A percentile compares a stretch with the other conserved stretches of the same genome.
Evolutionary conservation across 2,797 vertebrate species (phyloP).

Genomic region (Sebastiscus albofasciatus): DNA sequence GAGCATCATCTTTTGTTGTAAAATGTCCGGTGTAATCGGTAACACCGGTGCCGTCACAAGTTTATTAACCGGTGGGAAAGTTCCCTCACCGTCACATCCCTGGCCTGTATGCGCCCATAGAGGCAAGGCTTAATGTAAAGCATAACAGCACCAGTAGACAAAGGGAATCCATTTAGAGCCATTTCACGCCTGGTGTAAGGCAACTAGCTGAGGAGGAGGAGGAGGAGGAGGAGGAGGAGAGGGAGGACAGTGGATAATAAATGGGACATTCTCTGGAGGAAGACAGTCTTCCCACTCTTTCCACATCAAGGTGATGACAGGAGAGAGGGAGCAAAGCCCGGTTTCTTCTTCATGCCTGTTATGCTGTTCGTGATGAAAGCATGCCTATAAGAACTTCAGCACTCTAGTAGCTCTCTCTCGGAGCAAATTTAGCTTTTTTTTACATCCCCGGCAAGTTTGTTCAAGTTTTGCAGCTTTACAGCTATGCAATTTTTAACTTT

Average conservation of each 20-base stretch:
- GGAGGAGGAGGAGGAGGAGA: conserved; percentile 37
- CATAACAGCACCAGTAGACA: conserved; percentile 60
- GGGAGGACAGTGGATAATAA: conserved; percentile 62
- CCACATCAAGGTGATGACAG: conserved; percentile 54
- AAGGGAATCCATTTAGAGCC: conserved; percentile 74
- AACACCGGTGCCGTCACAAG: too few species aligned
- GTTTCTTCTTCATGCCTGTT: conserved; percentile 39
- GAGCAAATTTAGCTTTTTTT: conserved; percentile 4
- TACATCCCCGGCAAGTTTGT: conserved; percentile 23
- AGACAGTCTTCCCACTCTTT: conserved; percentile 48
- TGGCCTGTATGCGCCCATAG: conserved; percentile 10
- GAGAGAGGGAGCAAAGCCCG: conserved; percentile 23
- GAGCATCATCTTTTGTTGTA: too few species aligned
- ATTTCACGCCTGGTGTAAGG: conserved; percentile 75
- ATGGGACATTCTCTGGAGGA: conserved; percentile 58
- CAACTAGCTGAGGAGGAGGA: conserved; percentile 53
- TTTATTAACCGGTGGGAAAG: too few species aligned
- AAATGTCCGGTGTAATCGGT: too few species aligned
- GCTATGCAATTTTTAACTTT: conserved; percentile 17
- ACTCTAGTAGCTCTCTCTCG: conserved; percentile 4
- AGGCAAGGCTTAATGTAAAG: conserved; percentile 49
- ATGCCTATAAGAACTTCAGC: not conserved
- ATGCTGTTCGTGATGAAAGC: conserved; percentile 30
- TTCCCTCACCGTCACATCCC: too few species aligned
- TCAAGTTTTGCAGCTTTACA: conserved; percentile 19